Base-by-base conservation (phyloP, 2,797 vertebrate species). In the Ctenopoma multispine region DNA sequence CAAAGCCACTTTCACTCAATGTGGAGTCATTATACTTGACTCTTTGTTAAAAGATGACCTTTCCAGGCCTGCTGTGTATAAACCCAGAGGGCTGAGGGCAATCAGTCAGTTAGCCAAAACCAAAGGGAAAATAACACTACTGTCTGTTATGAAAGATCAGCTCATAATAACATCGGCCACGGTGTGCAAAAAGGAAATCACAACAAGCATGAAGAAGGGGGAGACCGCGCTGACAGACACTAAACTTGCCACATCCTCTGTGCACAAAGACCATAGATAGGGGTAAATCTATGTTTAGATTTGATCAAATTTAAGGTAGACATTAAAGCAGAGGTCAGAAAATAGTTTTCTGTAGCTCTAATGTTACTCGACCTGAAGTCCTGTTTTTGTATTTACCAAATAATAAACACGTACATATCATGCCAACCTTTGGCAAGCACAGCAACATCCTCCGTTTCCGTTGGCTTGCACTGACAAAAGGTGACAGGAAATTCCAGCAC, bases 401-500 rank as follows among this genome's bases (percentile, higher is more conserved):
- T 40, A 69, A 65, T 18, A 70, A 66, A 81, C 20, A 31, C 11
- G 60, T 31, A n/a, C 20, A 67, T 47, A 27, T 72, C 59, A 47
- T 71, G 71, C 64, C 63, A 69, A 61, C 66, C 67, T 75, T 60
- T 41, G 58, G 68, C 54, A 75, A 67, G 58, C 66, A 41, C 24
- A 81, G 56, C 34, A 66, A 87, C 71, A 63, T 79, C 48, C 80
- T 80, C 75, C 60, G 79, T 83, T 90, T 87, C 83, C 77, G 71
- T 63, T 60, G 43, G 60, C 49, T 85, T 77, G 66, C 11, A 56
- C 57, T 49, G 78, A 80, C 87, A 91, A 89, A 92, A 93, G 89
- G 90, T 94, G 90, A 87, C 88, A 91, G 92, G 92, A 95, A 93
- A 93, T 90, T 89, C 80, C 80, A 89, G 77, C 86, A 81, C 87